These are phyloP conservation scores for Cynocephalus volans DNA, from an alignment of 2,113 vertebrate species.

Conservation along the genomic window DNA sequence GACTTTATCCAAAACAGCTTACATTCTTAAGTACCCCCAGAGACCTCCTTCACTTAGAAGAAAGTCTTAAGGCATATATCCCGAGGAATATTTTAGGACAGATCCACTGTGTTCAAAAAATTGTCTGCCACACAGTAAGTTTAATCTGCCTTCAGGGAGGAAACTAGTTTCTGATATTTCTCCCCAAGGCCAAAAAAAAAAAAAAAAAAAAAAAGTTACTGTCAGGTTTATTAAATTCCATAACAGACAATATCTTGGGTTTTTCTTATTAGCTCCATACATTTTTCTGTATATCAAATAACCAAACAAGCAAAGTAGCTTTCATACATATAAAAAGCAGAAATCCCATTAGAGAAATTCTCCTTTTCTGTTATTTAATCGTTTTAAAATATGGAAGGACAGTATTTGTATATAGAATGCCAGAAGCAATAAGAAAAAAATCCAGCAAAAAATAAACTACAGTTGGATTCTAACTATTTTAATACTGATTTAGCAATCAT, in stretches of 20 bases:
- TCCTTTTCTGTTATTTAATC: background rate
- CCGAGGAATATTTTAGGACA: slow-evolving; percentile 7
- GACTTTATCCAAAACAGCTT: background rate
- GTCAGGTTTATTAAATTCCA: background rate
- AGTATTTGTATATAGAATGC: background rate
- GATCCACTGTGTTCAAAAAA: background rate
- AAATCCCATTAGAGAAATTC: slow-evolving; percentile 16
- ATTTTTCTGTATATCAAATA: slow-evolving; percentile 32
- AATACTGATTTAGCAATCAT: background rate
- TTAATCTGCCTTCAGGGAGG: background rate
- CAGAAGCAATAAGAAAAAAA: slow-evolving; percentile 29
- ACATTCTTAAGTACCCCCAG: background rate
- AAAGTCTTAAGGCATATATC: background rate
- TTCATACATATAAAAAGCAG: slow-evolving; percentile 22
- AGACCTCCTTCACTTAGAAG: background rate
- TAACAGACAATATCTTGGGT: background rate
- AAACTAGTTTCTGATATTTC: slow-evolving; percentile 1
- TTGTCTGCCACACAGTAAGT: background rate
- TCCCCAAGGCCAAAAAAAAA: background rate
- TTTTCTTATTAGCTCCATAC: background rate
- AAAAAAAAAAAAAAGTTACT: background rate
- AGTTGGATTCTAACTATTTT: background rate
- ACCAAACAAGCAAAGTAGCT: background rate
- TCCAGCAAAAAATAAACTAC: background rate
- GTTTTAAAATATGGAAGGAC: slow-evolving; percentile 23